These are phyloP conservation scores for Zootoca vivipara DNA, from an alignment of 2,113 vertebrate genomes.

Conservation along the genomic window DNA sequence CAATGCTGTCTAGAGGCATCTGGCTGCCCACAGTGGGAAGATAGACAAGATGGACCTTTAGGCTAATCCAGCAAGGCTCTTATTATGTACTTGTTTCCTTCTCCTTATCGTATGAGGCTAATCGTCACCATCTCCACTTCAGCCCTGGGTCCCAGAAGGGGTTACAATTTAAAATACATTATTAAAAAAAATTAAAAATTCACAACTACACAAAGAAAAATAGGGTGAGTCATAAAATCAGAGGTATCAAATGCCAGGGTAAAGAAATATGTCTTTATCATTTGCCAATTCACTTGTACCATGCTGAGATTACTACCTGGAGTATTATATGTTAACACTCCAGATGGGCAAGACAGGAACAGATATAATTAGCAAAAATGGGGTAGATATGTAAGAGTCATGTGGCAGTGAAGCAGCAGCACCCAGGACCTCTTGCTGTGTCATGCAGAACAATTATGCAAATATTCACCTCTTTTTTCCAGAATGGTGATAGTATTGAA, in stretches of 20 bases:
- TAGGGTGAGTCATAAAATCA: too few relatives aligned
- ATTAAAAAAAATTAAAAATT: too few relatives aligned
- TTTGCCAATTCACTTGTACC: background rate
- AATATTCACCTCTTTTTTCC: slow-evolving; percentile 38
- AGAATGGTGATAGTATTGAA: slow-evolving; percentile 31
- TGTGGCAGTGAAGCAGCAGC: background rate
- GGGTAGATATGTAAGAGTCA: background rate
- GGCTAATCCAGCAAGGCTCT: background rate
- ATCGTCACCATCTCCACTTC: too few relatives aligned
- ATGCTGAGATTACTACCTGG: background rate
- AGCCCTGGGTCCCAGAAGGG: too few relatives aligned
- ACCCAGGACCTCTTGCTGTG: background rate
- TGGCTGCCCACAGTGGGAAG: background rate
- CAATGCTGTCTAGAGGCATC: background rate
- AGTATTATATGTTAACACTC: background rate
- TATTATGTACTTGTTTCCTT: background rate
- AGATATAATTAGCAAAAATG: background rate
- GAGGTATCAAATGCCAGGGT: too few relatives aligned
- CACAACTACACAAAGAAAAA: too few relatives aligned
- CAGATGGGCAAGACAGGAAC: background rate
- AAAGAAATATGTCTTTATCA: too few relatives aligned
- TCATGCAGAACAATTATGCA: slow-evolving; percentile 35
- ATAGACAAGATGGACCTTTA: background rate
- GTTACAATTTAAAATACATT: too few relatives aligned
- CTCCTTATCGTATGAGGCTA: too few relatives aligned